A percentile compares a stretch with the other conserved stretches of the same genome.
These are phyloP conservation scores for Chalcis sispes DNA, from an alignment of 2,888 invertebrate species.

Conservation along the genomic window DNA sequence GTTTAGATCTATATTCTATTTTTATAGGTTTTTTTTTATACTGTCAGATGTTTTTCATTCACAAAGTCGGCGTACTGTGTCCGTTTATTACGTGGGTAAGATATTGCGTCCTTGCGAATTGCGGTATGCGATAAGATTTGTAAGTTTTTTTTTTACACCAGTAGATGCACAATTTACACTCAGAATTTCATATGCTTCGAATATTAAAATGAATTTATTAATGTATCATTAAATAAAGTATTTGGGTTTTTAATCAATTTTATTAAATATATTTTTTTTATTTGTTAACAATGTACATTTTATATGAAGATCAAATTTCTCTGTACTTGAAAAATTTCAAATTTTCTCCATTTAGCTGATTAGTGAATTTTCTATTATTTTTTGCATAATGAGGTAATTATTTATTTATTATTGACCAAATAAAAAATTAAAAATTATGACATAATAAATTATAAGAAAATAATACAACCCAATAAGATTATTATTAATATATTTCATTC, in stretches of 20 bases:
- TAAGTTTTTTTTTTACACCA: slow-evolving; percentile 5
- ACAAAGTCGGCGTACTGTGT: background rate
- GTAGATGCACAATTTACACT: slow-evolving; percentile 15
- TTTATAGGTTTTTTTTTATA: background rate
- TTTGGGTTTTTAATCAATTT: background rate
- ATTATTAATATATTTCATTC: no score
- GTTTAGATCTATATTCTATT: no score
- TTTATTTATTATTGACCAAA: no score
- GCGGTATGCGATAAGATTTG: slow-evolving; percentile 5
- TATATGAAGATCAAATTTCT: background rate
- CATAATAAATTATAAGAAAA: no score
- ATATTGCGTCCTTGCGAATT: background rate
- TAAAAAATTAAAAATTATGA: no score
- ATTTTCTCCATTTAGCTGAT: no score
- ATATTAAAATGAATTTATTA: background rate
- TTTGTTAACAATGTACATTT: background rate
- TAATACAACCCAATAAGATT: no score
- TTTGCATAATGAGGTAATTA: no score
- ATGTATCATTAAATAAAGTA: background rate
- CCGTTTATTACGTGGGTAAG: background rate
- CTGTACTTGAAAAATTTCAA: no score
- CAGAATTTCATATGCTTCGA: slow-evolving; percentile 8
- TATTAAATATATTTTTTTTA: background rate
- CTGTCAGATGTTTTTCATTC: no score
- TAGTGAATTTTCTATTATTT: no score